Base-by-base conservation (phyloP, 2,888 invertebrate species). In the Vannuccia rotundouncinata region DNA sequence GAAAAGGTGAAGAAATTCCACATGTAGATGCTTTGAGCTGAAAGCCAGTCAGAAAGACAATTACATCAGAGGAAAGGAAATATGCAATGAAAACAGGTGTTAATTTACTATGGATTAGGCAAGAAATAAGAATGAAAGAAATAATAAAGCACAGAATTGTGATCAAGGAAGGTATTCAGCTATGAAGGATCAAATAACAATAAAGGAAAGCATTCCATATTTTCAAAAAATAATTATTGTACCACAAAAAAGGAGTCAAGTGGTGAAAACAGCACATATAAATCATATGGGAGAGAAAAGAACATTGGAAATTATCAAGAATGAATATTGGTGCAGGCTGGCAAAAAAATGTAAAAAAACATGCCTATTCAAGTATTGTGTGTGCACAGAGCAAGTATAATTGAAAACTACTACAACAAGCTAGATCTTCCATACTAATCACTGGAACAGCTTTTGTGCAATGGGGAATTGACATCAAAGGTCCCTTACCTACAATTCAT, bases 11-110 rank as follows among this genome's bases (percentile, higher is more conserved):
- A 13, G 29, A 76, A 22, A 76, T 76, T 5, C 76, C 76, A 13
- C 76, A 76, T 25, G 76, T 22, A 5, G 29, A 76, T 29, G 76
- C 76, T 25, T 29, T 76, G 29, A 76, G 76, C 30, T n/a, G 76
- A 76, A 76, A 73, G 25, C 2, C 73, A 73, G 25, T 76, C 29
- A 76, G 30, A 22, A 17, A 13, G 13, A 76, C 28, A 10, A 13
- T 25, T 2, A 29, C 22, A 13, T 10, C 10, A 25, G 76, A 76
- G 2, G 76, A 29, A 22, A 25, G 29, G 5, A 30, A n/a, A 5
- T 5, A 76, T 25, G 76, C 76, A 17, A 29, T 28, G 28, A n/a
- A 17, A 5, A 29, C 5, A 13, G 76, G 28, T 30, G 30, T 25
- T 5, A 30, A 76, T 76, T 13, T 76, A 10, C 73, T 13, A 73